Conservation (phyloP, 2,113 vertebrate species). For the Poeciliopsis retropinna region DNA sequence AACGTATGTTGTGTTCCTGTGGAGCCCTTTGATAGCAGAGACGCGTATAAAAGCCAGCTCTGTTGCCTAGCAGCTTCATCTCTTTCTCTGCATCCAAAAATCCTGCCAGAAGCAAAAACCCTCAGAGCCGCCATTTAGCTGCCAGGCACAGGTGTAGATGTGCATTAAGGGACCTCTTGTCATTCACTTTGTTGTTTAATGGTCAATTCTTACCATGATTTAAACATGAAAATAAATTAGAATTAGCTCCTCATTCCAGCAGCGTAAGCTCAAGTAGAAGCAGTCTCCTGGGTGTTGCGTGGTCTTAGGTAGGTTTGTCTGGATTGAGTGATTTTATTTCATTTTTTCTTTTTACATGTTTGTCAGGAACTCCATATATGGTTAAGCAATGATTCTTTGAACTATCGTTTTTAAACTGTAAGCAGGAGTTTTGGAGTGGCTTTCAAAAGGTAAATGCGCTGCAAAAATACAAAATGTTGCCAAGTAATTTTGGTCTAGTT, state of each 20-base stretch:
- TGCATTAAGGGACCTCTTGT: constrained; percentile 14
- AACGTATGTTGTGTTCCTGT: constrained; percentile 13
- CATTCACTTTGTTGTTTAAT: constrained; percentile 10
- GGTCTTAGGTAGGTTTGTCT: background rate
- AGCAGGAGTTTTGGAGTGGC: no score
- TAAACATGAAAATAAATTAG: background rate
- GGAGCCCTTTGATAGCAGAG: constrained; percentile 6
- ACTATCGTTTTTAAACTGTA: background rate
- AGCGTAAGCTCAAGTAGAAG: constrained; percentile 6
- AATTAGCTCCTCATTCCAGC: background rate
- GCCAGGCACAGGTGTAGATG: constrained; percentile 30
- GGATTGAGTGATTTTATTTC: background rate
- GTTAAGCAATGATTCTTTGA: background rate
- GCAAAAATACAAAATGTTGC: no score
- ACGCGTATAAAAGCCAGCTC: background rate
- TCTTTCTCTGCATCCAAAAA: constrained; percentile 17
- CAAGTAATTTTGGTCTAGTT: no score
- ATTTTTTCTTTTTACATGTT: background rate
- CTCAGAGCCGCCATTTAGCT: constrained; percentile 30
- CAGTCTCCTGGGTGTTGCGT: background rate
- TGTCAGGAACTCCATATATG: background rate
- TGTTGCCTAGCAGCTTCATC: constrained; percentile 28
- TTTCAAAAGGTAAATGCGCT: no score
- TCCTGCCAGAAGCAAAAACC: constrained; percentile 1
- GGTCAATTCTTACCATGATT: constrained; percentile 9